A percentile compares a stretch with the other conserved stretches of the same genome.
Conservation (phyloP, 2,888 invertebrate species). For the Drosophila vallismaia region DNA sequence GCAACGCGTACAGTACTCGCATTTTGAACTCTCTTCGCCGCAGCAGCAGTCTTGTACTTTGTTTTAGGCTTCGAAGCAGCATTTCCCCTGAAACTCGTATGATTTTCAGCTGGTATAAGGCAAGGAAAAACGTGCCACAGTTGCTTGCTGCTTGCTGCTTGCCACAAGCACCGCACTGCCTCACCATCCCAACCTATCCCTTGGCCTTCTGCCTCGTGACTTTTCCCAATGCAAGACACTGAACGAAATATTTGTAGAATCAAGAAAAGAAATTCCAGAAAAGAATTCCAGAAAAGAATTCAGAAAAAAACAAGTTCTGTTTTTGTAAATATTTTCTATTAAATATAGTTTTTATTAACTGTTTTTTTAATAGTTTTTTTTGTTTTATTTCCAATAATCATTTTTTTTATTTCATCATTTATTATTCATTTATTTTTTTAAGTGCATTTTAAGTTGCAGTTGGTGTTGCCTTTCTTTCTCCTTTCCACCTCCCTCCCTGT, state of each 20-base stretch:
- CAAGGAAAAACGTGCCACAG: slow-evolving; percentile 68
- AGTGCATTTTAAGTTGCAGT: slow-evolving; percentile 38
- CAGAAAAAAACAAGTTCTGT: background rate
- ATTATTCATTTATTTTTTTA: no score
- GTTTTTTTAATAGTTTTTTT: no score
- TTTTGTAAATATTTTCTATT: no score
- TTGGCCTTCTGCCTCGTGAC: slow-evolving; percentile 29
- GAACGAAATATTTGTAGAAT: no score
- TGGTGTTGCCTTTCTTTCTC: slow-evolving; percentile 38
- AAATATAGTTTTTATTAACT: no score
- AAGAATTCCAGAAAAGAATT: no score
- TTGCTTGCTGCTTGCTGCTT: slow-evolving; percentile 23
- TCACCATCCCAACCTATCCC: slow-evolving; percentile 17
- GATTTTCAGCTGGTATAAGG: slow-evolving; percentile 80
- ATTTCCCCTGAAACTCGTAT: slow-evolving; percentile 82
- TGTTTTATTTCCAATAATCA: no score
- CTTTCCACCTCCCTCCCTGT: slow-evolving; percentile 11
- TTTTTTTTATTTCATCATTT: no score
- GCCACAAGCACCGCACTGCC: slow-evolving; percentile 27
- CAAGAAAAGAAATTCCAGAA: no score
- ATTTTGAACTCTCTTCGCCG: slow-evolving; percentile 48
- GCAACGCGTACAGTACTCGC: slow-evolving; percentile 48
- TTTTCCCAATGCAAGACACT: slow-evolving; percentile 26
- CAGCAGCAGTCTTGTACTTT: slow-evolving; percentile 43
- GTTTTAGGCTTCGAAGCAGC: slow-evolving; percentile 41